Evolutionary conservation across 2,797 vertebrate species (phyloP).

Genomic region (Tympanoctomys barrerae): DNA sequence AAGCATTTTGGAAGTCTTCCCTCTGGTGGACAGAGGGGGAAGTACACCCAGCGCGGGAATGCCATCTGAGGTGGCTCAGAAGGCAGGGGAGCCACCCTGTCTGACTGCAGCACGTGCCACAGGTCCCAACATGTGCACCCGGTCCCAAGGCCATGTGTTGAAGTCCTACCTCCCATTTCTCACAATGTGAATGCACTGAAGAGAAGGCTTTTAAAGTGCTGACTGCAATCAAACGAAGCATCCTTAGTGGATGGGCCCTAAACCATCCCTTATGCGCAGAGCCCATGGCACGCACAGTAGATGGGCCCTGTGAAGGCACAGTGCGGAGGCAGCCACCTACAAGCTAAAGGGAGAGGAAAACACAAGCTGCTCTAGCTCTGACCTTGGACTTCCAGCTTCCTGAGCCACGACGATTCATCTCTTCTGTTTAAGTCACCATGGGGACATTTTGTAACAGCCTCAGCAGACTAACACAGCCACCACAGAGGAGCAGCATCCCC

Average conservation of each 20-base stretch:
- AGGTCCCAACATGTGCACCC: too few species aligned
- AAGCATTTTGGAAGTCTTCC: conserved; percentile 40
- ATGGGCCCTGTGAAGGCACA: background rate
- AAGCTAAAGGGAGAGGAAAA: background rate
- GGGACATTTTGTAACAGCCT: background rate
- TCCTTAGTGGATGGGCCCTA: background rate
- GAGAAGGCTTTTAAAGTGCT: background rate
- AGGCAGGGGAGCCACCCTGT: background rate
- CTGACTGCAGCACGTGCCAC: too few species aligned
- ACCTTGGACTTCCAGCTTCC: background rate
- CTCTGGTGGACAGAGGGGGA: conserved; percentile 70
- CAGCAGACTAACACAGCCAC: background rate
- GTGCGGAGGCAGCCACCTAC: rapidly evolving
- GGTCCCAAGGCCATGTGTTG: background rate
- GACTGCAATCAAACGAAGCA: background rate
- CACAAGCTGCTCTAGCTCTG: background rate
- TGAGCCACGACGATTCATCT: background rate
- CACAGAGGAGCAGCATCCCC: background rate
- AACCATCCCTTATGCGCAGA: background rate
- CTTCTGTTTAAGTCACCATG: background rate
- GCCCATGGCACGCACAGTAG: background rate
- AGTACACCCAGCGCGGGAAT: background rate
- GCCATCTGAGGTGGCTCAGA: too few species aligned
- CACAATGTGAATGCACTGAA: background rate
- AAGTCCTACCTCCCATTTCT: background rate